Evolutionary conservation across 2,888 invertebrate species (phyloP), one percentile per base, ranked within the genome.

Genomic region (Phlogophora meticulosa): DNA sequence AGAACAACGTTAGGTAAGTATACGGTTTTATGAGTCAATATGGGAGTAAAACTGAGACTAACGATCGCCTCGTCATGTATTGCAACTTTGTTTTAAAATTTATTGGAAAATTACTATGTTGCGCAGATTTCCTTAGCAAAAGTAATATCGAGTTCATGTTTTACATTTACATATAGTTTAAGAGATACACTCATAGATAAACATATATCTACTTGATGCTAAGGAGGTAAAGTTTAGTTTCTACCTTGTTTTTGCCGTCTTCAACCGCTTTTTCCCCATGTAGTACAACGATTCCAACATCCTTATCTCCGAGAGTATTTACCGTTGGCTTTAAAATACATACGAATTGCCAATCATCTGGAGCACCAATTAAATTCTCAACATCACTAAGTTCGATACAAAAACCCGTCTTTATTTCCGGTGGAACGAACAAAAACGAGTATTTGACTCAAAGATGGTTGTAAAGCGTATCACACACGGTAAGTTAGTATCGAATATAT

Each of bases 361-460:
- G 68, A 81, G 67, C 62, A 72, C 58, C 60, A 69, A 82, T 80
- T 75, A 69, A 80, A 57, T 72, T 42, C 43, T 57, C 57, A 2
- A 55, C 78, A 42, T 51, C 53, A 56, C 60, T 68, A 58, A 51
- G 51, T 66, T 61, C 60, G 49, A n/a, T 59, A 67, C 24, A 81
- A 80, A 78, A 82, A 81, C 77, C 68, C 4, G 81, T 75, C 76
- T 43, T 34, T 59, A 62, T 82, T 77, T 82, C 82, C 79, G 81
- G 77, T 72, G 63, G 53, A 53, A 38, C 43, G 56, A 64, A 67
- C 62, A 72, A 72, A 78, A 58, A 64, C 56, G 42, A 46, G 59
- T 63, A 73, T 55, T 77, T 72, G 55, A 68, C 55, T 68, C 46
- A 10, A 38, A 51, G 65, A 15, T 20, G 15, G 40, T 28, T 57